phyloP scores from a whole-genome alignment of 2,113 vertebrate species.

The Pundamilia nyererei region DNA sequence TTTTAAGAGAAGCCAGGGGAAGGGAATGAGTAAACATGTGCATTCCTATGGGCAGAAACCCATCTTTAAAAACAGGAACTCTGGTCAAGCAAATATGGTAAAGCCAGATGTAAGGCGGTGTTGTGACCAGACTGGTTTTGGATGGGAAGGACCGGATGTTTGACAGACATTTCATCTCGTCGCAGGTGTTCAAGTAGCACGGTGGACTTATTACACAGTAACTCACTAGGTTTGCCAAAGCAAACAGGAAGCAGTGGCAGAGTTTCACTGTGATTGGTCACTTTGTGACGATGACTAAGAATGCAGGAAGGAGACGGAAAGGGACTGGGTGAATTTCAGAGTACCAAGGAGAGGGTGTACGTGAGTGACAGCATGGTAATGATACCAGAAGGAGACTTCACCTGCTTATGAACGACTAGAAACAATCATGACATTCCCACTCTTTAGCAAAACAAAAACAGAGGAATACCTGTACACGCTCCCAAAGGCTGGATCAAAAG shows the following conservation, averaged over 20 bases:
- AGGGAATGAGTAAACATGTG: slow-evolving; percentile 5
- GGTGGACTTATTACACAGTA: background rate
- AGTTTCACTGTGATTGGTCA: background rate
- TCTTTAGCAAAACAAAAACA: background rate
- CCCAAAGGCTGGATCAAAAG: background rate
- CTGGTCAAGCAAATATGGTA: slow-evolving; percentile 25
- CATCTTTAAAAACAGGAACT: slow-evolving; percentile 35
- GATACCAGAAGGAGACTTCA: background rate
- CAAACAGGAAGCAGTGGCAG: slow-evolving; percentile 52
- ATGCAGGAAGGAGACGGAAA: background rate
- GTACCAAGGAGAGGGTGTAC: slow-evolving; percentile 10
- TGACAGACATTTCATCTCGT: background rate
- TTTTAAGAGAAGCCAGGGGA: background rate
- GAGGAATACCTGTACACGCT: background rate
- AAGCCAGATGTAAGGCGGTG: slow-evolving; percentile 12
- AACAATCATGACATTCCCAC: background rate
- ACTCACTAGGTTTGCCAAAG: background rate
- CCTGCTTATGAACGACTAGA: background rate
- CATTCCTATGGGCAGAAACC: slow-evolving; percentile 23
- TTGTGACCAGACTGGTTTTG: slow-evolving; percentile 8
- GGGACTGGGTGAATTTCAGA: background rate
- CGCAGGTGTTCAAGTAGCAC: slow-evolving; percentile 10
- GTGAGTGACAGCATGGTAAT: slow-evolving; percentile 23
- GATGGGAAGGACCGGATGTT: slow-evolving; percentile 29
- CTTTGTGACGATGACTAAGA: background rate